Evolutionary conservation across 2,888 invertebrate species (phyloP), one percentile per base, ranked within the genome.

Genomic region (Drosophila tanythrix): DNA sequence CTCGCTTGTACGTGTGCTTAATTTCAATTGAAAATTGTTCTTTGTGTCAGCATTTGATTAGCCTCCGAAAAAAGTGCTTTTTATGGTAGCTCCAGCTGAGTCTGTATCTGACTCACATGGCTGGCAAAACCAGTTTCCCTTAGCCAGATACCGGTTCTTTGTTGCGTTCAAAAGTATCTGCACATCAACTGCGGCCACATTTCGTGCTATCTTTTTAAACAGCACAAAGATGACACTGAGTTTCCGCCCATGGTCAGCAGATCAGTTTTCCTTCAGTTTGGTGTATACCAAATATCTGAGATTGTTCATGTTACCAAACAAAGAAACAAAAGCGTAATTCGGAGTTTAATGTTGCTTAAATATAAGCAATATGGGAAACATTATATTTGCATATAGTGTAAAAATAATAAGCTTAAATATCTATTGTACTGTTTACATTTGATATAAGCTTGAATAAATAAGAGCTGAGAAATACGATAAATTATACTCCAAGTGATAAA

Each of bases 11-110:
- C 72, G 21, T 60, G 67, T 59, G 56, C 57, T 74, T 69, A 56
- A 68, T 82, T 85, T 79, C 72, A 77, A 85, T 85, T 82, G 69
- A 68, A 86, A 78, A 76, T 66, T 58, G 78, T 83, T 83, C 68
- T 83, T 83, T 78, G 76, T 86, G 84, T 57, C 70, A 76, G 69
- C 67, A 63, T 83, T 83, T 86, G 83, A 88, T 89, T 87, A 80
- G 75, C 75, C 52, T 36, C 35, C 56, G 58, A 27, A 21, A 52
- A 66, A 62, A 67, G 38, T 52, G 43, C 31, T 60, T 35, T 50
- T 50, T 53, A 27, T 55, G 51, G 13, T 27, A 36, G 60, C 29
- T 57, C 53, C 65, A 76, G 71, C 76, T 68, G 76, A 58, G 27
- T 21, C 46, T 46, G 21, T 25, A 15, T 25, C 25, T 88, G 83